phyloP scores from a whole-genome alignment of 2,113 vertebrate genomes.

The Orycteropus afer region DNA sequence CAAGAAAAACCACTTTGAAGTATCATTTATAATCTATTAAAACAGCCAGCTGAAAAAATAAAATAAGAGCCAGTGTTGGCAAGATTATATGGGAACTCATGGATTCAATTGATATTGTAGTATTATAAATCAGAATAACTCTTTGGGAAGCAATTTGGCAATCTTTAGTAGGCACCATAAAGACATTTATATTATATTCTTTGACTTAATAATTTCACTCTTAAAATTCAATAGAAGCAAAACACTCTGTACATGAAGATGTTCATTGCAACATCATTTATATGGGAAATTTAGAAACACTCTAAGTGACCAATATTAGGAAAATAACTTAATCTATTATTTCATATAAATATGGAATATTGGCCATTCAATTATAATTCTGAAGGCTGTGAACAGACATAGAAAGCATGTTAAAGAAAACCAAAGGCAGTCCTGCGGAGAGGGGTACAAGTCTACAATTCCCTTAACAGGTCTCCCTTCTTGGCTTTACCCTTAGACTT shows the following conservation, averaged over 20 bases:
- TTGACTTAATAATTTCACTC: not conserved
- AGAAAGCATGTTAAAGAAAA: not conserved
- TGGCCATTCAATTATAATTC: not conserved
- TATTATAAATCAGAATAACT: not conserved
- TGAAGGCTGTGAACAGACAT: not conserved
- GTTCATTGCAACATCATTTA: not conserved
- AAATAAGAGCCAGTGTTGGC: not conserved
- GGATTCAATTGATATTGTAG: not conserved
- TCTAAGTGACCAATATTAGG: not conserved
- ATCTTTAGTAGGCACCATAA: not conserved
- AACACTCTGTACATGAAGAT: not conserved
- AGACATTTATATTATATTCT: not conserved
- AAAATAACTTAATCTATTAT: not conserved
- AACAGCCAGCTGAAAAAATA: not conserved
- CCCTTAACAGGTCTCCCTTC: not conserved
- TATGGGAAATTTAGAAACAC: not conserved
- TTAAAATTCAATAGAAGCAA: slow-evolving; percentile 9
- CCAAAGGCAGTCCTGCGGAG: not conserved
- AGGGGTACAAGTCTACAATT: not conserved
- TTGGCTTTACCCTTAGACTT: not conserved
- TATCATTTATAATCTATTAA: slow-evolving; percentile 15
- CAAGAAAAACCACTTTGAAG: slow-evolving; percentile 19
- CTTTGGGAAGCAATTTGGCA: slow-evolving; percentile 9
- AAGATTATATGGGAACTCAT: not conserved
- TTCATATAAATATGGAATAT: not conserved